A percentile compares a stretch with the other conserved stretches of the same genome.
These are phyloP conservation scores for Ectemnius continuus DNA, from an alignment of 2,888 invertebrate species.

Conservation along the genomic window DNA sequence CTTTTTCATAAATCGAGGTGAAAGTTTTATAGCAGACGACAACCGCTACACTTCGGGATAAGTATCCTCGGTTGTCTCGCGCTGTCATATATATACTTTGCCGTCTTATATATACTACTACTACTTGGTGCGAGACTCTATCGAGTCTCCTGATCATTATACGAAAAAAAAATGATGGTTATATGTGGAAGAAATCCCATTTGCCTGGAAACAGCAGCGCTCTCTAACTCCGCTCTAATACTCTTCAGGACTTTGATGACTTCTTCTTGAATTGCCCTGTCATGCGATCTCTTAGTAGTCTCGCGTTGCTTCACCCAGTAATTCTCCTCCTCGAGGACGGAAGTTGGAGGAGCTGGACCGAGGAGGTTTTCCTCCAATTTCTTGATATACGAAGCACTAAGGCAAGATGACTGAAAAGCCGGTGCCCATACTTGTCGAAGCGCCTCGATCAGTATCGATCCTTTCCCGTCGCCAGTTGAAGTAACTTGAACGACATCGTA, in stretches of 20 bases:
- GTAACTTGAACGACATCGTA: constrained; percentile 72
- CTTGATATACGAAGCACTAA: constrained; percentile 65
- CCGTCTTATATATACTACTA: no score
- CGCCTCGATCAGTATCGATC: constrained; percentile 68
- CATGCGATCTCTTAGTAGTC: constrained; percentile 63
- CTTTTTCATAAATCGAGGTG: no score
- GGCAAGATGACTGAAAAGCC: constrained; percentile 66
- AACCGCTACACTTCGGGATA: no score
- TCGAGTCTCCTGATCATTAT: no score
- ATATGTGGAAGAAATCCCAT: no score
- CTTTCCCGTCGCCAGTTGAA: constrained; percentile 67
- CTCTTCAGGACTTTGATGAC: constrained; percentile 64
- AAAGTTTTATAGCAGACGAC: no score
- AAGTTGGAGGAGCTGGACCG: constrained; percentile 62
- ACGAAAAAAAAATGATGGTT: no score
- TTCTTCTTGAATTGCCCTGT: constrained; percentile 65
- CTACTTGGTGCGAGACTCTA: no score
- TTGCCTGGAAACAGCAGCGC: constrained; percentile 68
- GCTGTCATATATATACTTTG: no score
- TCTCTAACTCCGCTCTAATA: constrained; percentile 70
- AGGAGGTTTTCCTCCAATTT: constrained; percentile 72
- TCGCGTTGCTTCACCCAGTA: constrained; percentile 65
- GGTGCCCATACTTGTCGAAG: constrained; percentile 75
- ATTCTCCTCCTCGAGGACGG: constrained; percentile 69
- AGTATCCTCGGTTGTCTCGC: no score